Conservation (phyloP, 2,888 invertebrate species). For the Eristalis intricaria region DNA sequence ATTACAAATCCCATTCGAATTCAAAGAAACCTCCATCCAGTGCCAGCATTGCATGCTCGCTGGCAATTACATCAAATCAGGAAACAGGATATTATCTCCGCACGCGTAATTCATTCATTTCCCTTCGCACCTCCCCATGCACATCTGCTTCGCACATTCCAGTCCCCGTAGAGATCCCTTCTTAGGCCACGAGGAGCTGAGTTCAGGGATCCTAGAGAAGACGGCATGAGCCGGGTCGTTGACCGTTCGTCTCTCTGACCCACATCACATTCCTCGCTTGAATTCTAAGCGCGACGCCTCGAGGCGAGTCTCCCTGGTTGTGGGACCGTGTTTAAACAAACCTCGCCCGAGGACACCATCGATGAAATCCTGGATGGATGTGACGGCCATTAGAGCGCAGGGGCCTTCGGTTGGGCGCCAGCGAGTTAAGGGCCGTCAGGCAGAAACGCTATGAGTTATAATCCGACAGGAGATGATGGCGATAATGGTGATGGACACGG, state of each 20-base stretch:
- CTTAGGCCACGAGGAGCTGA: background rate
- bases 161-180: background rate
- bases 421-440: background rate
- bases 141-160: too few species aligned
- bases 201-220: background rate
- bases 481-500: background rate
- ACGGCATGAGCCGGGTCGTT: background rate
- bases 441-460: constrained; percentile 19
- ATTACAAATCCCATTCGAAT: background rate
- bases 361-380: constrained; percentile 10
- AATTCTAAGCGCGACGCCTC: background rate
- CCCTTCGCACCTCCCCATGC: background rate
- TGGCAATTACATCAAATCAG: constrained; percentile 39
- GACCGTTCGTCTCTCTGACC: constrained; percentile 24
- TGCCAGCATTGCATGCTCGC: constrained; percentile 43
- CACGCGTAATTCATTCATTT: constrained; percentile 42
- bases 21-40: constrained; percentile 31
- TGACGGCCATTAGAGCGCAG: background rate
- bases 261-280: constrained; percentile 8
- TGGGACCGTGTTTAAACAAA: background rate
- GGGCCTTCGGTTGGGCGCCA: constrained; percentile 9
- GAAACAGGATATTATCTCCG: constrained; percentile 37
- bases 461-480: background rate
- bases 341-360: constrained; percentile 8
- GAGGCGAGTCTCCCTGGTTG: background rate